Base-by-base conservation (phyloP, 2,888 invertebrate genomes). In the Cephonodes hylas region DNA sequence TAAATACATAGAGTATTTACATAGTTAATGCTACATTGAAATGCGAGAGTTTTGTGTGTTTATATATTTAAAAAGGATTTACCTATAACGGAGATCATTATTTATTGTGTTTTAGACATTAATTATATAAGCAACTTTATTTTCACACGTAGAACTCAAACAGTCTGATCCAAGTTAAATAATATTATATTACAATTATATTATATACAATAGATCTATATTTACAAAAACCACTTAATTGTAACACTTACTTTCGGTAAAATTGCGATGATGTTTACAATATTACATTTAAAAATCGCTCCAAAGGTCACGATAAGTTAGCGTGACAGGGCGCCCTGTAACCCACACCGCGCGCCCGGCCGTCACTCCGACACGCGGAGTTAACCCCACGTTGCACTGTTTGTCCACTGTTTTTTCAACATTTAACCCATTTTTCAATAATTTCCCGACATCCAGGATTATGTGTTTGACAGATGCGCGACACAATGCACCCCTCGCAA, bases 381-480 rank as follows among this genome's bases (percentile, higher is more conserved):
- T 84, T 83, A 81, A 86, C 85, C 85, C 85, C 82, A 79, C 82
- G 73, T 73, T 67, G 64, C 79, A 70, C 77, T 86, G 85, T 87
- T 86, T 83, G 84, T 81, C 83, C 73, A 77, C 82, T 81, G 80
- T 83, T 84, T 86, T 81, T 88, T 79, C 76, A 81, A 83, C 84
- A 81, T 88, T 88, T 88, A 91, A 91, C 89, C 90, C 91, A 90
- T 91, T 92, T 91, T 89, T 89, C 85, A 86, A 89, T 85, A 85
- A 89, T 88, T 89, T 85, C 77, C 80, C 82, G 73, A 74, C 77
- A 78, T 81, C 87, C 80, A 80, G 85, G 79, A 74, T 74, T 73
- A 72, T 64, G n/a, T n/a, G 70, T 81, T 83, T 86, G 89, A 89
- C 91, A 91, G 91, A 90, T 91, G 91, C 83, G 76, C 79, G 68